These are phyloP conservation scores for Dynastes hyllus DNA, from an alignment of 2,888 invertebrate genomes.

Conservation along the genomic window DNA sequence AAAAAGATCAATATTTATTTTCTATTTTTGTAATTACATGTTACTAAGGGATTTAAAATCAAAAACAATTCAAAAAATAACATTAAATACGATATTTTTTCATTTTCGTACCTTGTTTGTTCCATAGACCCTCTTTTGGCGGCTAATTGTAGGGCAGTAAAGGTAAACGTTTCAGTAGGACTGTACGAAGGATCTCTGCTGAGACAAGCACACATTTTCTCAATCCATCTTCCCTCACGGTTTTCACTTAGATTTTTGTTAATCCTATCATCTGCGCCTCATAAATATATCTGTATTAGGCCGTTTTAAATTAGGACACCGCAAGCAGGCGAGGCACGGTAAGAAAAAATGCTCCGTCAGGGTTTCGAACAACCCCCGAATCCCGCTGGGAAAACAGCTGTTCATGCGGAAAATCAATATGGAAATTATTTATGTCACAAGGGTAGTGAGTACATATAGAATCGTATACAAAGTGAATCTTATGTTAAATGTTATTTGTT, in stretches of 20 bases:
- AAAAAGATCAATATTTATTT: background rate
- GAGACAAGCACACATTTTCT: constrained; percentile 51
- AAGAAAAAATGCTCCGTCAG: background rate
- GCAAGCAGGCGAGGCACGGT: background rate
- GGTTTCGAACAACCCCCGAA: constrained; percentile 2
- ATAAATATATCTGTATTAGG: constrained; percentile 1
- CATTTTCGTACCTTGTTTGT: constrained; percentile 63
- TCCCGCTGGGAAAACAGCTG: constrained; percentile 48
- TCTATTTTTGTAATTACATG: background rate
- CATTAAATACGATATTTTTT: too few relatives aligned
- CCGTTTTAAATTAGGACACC: background rate
- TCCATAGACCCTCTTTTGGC: constrained; percentile 65
- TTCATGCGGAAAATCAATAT: constrained; percentile 51
- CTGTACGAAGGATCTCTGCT: constrained; percentile 64
- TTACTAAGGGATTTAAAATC: constrained; percentile 4
- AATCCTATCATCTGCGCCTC: background rate
- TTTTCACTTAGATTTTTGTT: background rate
- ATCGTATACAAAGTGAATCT: background rate
- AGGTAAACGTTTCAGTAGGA: constrained; percentile 63
- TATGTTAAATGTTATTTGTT: too few relatives aligned
- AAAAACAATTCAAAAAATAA: background rate
- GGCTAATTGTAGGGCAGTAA: constrained; percentile 67
- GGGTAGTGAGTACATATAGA: constrained; percentile 22
- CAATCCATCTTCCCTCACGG: constrained; percentile 1
- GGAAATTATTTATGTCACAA: constrained; percentile 13